Evolutionary conservation across 2,113 vertebrate genomes (phyloP), one percentile per base, ranked within the genome.

Genomic region (Marmota flaviventris): DNA sequence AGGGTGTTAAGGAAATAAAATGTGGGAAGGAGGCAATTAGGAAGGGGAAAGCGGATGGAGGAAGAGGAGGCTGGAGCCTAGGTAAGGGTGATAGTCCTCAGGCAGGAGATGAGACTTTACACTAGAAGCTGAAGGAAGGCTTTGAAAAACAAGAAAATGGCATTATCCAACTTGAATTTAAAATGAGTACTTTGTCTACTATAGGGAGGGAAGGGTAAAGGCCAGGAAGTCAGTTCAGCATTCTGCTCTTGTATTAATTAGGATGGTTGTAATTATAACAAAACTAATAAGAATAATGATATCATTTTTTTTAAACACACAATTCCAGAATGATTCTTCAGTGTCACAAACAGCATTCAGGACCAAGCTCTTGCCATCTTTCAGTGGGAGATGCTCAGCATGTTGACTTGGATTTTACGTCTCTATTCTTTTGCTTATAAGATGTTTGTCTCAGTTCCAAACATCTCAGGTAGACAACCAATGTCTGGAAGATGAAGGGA

Each of bases 211-310:
- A 96, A 93, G 24, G 73, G 10, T 82, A 37, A 63, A 93, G 89
- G 12, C 34, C 22, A 86, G 75, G 39, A 95, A 95, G 22, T 48
- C 45, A 90, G 8, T 92, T 96, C 51, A 88, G 16, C 70, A 73
- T 92, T 85, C 91, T 86, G 32, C 13, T 96, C 5, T 93, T 72
- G 1, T 85, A 77, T 91, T 95, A 85, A 76, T 86, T 87, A 86
- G 18, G n/a, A 82, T 89, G 37, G 82, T 77, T 93, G 4, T 61
- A 87, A 91, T 56, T 24, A 27, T 76, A 94, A 69, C 65, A 95
- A 93, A 92, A n/a, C 11, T 72, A 81, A 65, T 69, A 89, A 58
- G 25, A 89, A 93, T 91, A 72, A 45, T 76, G 18, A 84, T 56
- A 85, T 51, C 48, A 48, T 42, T 94, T 94, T 82, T 67, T 76